Conservation (phyloP, 1,140 invertebrate species). For the Zaprionus davidi region DNA sequence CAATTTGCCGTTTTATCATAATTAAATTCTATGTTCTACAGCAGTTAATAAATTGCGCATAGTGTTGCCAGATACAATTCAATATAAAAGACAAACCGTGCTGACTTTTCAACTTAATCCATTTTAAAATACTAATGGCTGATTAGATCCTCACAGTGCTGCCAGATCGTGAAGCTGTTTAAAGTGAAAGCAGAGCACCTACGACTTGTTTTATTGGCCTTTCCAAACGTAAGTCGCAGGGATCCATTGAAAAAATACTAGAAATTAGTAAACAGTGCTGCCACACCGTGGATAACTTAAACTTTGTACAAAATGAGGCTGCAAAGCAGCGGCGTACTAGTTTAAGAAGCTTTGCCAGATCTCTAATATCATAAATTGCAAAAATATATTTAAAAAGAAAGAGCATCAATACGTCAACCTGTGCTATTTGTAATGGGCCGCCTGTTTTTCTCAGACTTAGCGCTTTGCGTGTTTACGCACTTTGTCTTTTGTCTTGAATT, state of each 20-base stretch:
- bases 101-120: too few relatives aligned
- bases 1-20: neutral
- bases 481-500: slow-evolving; percentile 73
- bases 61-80: neutral
- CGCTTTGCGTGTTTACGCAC: slow-evolving; percentile 67
- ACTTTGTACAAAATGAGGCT: neutral
- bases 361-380: too few relatives aligned
- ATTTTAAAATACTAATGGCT: too few relatives aligned
- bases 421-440: neutral
- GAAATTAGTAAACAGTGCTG: neutral
- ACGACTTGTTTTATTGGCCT: too few relatives aligned
- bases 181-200: too few relatives aligned
- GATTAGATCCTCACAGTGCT: too few relatives aligned
- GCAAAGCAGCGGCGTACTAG: neutral
- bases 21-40: neutral
- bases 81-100: too few relatives aligned
- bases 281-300: neutral
- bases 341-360: too few relatives aligned
- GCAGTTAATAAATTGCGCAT: neutral
- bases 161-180: too few relatives aligned
- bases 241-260: too few relatives aligned
- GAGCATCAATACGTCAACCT: neutral
- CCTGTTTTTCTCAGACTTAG: slow-evolving; percentile 25
- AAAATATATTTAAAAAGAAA: neutral
- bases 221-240: neutral